phyloP scores from a whole-genome alignment of 2,888 invertebrate species.

The Entomobrya multifasciata region DNA sequence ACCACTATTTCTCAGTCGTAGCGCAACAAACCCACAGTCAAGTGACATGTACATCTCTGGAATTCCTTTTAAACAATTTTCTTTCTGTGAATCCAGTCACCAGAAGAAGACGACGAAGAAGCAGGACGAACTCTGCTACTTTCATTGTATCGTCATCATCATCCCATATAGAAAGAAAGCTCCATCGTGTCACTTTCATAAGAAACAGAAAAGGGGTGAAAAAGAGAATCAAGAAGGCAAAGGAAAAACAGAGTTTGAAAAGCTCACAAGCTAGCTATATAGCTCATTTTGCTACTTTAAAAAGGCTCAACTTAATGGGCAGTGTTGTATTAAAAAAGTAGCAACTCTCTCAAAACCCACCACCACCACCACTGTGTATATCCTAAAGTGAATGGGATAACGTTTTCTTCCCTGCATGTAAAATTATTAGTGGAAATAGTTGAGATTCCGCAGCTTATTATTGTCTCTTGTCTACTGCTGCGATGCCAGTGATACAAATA shows the following conservation, averaged over 20 bases:
- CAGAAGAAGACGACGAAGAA: neutral
- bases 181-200: conserved; percentile 46
- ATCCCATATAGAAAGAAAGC: neutral
- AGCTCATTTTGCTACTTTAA: conserved; percentile 33
- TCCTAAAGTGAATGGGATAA: too few relatives aligned
- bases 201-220: conserved; percentile 57
- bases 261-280: conserved; percentile 19
- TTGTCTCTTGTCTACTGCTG: conserved; percentile 67
- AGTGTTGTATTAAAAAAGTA: neutral
- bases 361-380: too few relatives aligned
- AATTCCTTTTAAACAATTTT: conserved; percentile 53
- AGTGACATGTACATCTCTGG: too few relatives aligned
- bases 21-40: too few relatives aligned
- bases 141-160: conserved; percentile 11
- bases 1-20: neutral
- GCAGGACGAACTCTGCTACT: neutral
- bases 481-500: conserved; percentile 43
- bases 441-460: conserved; percentile 78
- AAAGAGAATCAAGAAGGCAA: conserved; percentile 52
- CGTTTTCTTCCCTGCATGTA: too few relatives aligned
- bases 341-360: too few relatives aligned
- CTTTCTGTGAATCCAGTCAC: conserved; percentile 20
- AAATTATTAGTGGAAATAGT: conserved; percentile 79
- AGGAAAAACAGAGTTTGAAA: neutral
- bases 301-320: conserved; percentile 67